Percentiles rank a stretch among this genome's conserved stretches.
Conservation (phyloP, 2,113 vertebrate genomes). For the Anolis carolinensis region DNA sequence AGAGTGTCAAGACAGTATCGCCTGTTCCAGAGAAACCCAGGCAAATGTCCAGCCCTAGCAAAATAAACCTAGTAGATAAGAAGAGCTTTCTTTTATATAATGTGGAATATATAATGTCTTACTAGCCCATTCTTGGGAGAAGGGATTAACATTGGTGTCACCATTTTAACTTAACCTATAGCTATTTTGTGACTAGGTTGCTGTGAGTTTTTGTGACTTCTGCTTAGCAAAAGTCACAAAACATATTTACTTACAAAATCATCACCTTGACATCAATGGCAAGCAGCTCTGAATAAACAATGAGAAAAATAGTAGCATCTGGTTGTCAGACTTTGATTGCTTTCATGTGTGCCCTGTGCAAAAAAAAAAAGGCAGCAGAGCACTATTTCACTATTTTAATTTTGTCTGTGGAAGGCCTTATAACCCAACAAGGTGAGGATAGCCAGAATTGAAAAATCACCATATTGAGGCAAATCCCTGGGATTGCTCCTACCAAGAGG, state of each 20-base stretch:
- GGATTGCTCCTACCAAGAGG: neutral
- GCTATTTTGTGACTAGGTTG: too few relatives aligned
- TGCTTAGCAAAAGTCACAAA: neutral
- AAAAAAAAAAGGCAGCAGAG: neutral
- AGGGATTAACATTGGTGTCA: neutral
- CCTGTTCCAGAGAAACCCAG: neutral
- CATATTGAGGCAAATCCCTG: neutral
- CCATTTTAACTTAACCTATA: neutral
- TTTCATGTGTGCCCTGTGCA: neutral
- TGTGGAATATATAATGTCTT: neutral
- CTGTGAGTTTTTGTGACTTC: too few relatives aligned
- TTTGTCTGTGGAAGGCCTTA: neutral
- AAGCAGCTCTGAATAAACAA: conserved; percentile 1
- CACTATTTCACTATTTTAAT: neutral
- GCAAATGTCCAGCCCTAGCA: neutral
- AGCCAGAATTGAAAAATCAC: neutral
- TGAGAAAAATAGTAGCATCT: neutral
- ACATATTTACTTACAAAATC: neutral
- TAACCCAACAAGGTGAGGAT: neutral
- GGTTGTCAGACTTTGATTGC: neutral
- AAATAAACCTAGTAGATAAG: neutral
- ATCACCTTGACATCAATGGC: neutral
- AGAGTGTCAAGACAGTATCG: too few relatives aligned
- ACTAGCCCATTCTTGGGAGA: neutral
- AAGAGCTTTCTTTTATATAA: neutral